Evolutionary conservation across 64 coral and sea anemone genomes (phyloP), one percentile per base, ranked within the genome.

Genomic region (Montipora sp.): DNA sequence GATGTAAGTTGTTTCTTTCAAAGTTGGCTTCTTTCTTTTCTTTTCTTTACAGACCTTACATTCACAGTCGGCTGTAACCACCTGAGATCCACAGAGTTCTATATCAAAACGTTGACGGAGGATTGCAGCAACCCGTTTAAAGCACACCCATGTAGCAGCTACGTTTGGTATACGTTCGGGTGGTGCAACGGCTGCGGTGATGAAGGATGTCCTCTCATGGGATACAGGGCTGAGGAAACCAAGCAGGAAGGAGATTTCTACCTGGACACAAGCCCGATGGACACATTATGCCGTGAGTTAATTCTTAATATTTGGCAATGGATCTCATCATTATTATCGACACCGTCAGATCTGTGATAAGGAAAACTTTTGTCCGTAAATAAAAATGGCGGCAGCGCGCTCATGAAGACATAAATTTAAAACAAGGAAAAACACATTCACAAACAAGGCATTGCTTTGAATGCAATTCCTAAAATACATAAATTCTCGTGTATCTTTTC

Each of bases 221-320:
- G 90, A 3, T 91, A 77, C 69, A 43, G 44, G 22, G 90, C 90
- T 13, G 73, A 86, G 36, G 7, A 15, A 11, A 85, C 58, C 15
- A 18, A 86, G 73, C 46, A 47, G 5, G 8, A 20, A 3, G 90
- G 90, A 55, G 14, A 21, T 10, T 92, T 87, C 44, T 92, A 47
- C 18, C 51, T 92, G 27, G 23, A 87, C 4, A 87, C 90, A 86
- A 47, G 36, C 16, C 15, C 36, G 3, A 3, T 24, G 20, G 1
- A 72, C 67, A 73, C 51, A 6, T 92, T 92, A 63, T 92, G 90
- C 7, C 80, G 90, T 92, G 20, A 66, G 90, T 27, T 12, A 22
- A 10, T 73, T 36, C 51, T 55, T 55, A 36, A 36, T 36, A 36
- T 36, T 36, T 36, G 36, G 36, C 36, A 36, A 36, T 36, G 36